A percentile compares a stretch with the other conserved stretches of the same genome.
phyloP scores from a whole-genome alignment of 2,888 invertebrate species.

The Timema podura region DNA sequence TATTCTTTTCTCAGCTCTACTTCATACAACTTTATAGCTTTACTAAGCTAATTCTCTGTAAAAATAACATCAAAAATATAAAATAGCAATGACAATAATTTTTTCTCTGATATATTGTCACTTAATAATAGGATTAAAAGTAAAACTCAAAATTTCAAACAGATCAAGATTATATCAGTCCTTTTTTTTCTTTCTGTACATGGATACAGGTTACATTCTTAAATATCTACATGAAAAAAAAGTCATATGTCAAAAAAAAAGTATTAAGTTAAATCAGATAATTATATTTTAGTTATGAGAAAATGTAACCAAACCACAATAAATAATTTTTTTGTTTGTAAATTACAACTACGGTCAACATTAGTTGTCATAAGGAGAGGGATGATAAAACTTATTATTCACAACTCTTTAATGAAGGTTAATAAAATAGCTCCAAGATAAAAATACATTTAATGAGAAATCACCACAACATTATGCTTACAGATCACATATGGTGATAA shows the following conservation, averaged over 20 bases:
- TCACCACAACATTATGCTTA: slow-evolving; percentile 33
- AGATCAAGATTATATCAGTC: slow-evolving; percentile 30
- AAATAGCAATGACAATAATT: no score
- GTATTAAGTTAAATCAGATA: slow-evolving; percentile 25
- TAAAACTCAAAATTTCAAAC: slow-evolving; percentile 28
- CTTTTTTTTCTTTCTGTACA: slow-evolving; percentile 28
- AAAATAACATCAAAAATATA: no score
- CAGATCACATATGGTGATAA: slow-evolving; percentile 31
- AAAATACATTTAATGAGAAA: slow-evolving; percentile 36
- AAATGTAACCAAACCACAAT: slow-evolving; percentile 26
- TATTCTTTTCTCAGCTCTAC: no score
- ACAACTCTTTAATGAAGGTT: slow-evolving; percentile 27
- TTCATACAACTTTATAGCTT: no score
- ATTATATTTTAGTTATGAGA: slow-evolving; percentile 19
- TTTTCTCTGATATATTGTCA: slow-evolving; percentile 10
- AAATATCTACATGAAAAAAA: slow-evolving; percentile 32
- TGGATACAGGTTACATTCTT: slow-evolving; percentile 28
- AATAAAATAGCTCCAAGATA: slow-evolving; percentile 35
- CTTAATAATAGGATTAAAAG: slow-evolving; percentile 29
- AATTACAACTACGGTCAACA: slow-evolving; percentile 28
- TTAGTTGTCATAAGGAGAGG: no score
- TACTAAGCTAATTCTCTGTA: no score
- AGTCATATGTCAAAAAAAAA: slow-evolving; percentile 29
- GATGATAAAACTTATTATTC: no score
- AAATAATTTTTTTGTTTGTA: slow-evolving; percentile 22